A percentile compares a stretch with the other conserved stretches of the same genome.
phyloP scores from a whole-genome alignment of 2,888 invertebrate species.

The Drosophila imparisetae region DNA sequence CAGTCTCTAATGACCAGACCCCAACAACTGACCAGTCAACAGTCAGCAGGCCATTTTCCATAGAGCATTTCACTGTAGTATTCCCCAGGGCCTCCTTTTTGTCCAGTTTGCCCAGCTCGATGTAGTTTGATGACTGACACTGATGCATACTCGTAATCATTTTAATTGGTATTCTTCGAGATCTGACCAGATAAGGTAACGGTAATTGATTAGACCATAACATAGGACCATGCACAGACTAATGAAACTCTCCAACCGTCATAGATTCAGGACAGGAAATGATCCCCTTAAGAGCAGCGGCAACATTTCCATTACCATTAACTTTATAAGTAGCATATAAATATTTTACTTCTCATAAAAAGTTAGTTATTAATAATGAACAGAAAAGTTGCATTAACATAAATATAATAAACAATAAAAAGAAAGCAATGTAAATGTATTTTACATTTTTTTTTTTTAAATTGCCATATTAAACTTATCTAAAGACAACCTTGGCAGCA shows the following conservation, averaged over 20 bases:
- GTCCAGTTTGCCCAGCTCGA: conserved; percentile 2
- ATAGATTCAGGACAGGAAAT: neutral
- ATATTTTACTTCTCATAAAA: neutral
- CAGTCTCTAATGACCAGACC: conserved; percentile 18
- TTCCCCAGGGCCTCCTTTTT: conserved; percentile 41
- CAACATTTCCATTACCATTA: neutral
- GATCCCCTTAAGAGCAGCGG: neutral
- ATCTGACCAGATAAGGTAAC: conserved; percentile 60
- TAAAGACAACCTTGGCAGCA: neutral
- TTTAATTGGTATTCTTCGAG: conserved; percentile 64
- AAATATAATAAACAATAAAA: neutral
- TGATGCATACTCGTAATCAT: conserved; percentile 60
- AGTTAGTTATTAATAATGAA: neutral
- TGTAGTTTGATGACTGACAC: conserved; percentile 22
- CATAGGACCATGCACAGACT: conserved; percentile 1
- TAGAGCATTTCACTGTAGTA: conserved; percentile 30
- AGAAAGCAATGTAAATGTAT: neutral
- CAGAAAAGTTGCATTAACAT: neutral
- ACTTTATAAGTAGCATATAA: neutral
- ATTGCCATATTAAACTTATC: neutral
- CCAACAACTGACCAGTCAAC: conserved; percentile 23
- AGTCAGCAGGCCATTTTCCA: conserved; percentile 18
- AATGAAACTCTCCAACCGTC: conserved; percentile 3
- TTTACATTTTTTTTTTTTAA: neutral
- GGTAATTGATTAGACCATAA: conserved; percentile 67